These are phyloP conservation scores for Drosophila subquinaria DNA, from an alignment of 2,888 invertebrate genomes.

Conservation along the genomic window DNA sequence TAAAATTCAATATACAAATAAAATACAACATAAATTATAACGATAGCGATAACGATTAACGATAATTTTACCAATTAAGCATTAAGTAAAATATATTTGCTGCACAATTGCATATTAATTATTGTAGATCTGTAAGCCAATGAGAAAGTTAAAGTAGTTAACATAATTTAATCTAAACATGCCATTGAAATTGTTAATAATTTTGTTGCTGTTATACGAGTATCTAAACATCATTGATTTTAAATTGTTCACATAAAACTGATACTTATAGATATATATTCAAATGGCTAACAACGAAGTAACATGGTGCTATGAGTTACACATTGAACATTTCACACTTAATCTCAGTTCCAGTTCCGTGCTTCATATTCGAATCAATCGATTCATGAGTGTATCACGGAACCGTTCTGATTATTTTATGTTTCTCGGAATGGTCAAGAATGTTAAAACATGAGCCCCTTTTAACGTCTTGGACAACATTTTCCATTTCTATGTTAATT, in stretches of 20 bases:
- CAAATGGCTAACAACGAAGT: constrained; percentile 76
- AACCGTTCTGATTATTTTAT: constrained; percentile 20
- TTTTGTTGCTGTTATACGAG: constrained; percentile 45
- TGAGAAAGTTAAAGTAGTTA: constrained; percentile 48
- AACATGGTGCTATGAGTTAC: constrained; percentile 81
- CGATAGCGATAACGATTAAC: constrained; percentile 25
- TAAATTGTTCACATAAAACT: constrained; percentile 24
- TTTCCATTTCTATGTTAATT: constrained; percentile 11
- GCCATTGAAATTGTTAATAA: constrained; percentile 49
- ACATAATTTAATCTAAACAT: constrained; percentile 36
- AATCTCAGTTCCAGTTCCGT: constrained; percentile 4
- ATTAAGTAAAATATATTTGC: constrained; percentile 26
- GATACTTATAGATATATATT: constrained; percentile 34
- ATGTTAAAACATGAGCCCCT: constrained; percentile 85
- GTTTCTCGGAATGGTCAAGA: constrained; percentile 62
- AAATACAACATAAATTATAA: constrained; percentile 31
- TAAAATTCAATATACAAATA: constrained; percentile 36
- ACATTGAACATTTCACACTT: constrained; percentile 38
- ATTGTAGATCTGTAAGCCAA: constrained; percentile 34
- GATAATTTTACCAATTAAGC: constrained; percentile 23
- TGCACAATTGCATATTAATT: constrained; percentile 61
- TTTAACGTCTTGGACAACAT: constrained; percentile 78
- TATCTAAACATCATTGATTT: constrained; percentile 21
- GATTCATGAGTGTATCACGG: background rate
- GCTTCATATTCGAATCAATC: constrained; percentile 2